Conservation (phyloP, 2,888 invertebrate species). For the Chrysopilus asiliformis region DNA sequence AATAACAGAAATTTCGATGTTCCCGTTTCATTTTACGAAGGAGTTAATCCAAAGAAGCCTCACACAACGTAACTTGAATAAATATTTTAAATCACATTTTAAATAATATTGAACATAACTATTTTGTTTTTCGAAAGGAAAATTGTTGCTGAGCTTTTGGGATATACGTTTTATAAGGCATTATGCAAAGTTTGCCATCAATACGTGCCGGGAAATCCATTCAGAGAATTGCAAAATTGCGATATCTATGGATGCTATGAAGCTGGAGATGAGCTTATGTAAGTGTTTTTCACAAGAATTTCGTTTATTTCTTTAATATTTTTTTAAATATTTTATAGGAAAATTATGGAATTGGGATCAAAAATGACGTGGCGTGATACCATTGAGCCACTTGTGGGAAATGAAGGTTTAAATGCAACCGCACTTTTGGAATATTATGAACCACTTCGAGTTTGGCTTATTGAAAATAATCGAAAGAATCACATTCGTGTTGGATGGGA, state of each 20-base stretch:
- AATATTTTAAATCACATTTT: neutral
- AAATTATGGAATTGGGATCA: conserved; percentile 55
- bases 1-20: conserved; percentile 51
- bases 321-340: conserved; percentile 34
- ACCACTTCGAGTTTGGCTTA: conserved; percentile 62
- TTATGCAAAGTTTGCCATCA: neutral
- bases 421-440: conserved; percentile 69
- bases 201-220: neutral
- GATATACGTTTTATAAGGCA: neutral
- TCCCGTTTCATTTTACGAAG: conserved; percentile 54
- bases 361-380: conserved; percentile 69
- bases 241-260: conserved; percentile 37
- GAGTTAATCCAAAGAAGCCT: conserved; percentile 50
- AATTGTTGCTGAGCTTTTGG: neutral
- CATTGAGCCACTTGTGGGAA: conserved; percentile 65
- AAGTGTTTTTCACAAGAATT: neutral
- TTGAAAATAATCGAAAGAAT: conserved; percentile 52
- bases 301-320: neutral
- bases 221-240: neutral
- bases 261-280: conserved; percentile 33
- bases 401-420: conserved; percentile 56
- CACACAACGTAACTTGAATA: conserved; percentile 32
- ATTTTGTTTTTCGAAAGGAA: neutral
- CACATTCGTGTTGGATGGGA: conserved; percentile 51
- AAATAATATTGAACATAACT: neutral